Percentiles rank a stretch among this genome's conserved stretches.
phyloP scores from a whole-genome alignment of 2,113 vertebrate genomes.

The Passer domesticus region DNA sequence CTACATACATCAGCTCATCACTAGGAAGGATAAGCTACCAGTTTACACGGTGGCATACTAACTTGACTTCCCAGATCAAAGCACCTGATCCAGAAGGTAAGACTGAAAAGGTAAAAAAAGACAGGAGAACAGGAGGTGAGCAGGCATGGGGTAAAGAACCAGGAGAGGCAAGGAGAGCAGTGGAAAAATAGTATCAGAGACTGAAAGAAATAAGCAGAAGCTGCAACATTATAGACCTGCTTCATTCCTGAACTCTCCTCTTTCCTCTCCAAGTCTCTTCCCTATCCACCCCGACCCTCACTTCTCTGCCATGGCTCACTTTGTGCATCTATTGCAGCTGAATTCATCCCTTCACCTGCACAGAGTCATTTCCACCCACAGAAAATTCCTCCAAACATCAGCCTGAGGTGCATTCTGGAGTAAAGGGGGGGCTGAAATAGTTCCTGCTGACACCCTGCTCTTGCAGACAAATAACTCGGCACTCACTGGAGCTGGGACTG shows the following conservation, averaged over 20 bases:
- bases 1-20: rapidly evolving
- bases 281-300: background rate
- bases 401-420: background rate
- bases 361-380: background rate
- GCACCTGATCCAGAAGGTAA: background rate
- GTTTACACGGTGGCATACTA: background rate
- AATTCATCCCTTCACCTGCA: background rate
- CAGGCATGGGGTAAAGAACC: background rate
- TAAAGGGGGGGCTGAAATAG: background rate
- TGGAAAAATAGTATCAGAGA: background rate
- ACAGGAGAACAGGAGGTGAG: background rate
- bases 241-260: background rate
- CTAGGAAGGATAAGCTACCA: background rate
- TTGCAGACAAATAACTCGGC: background rate
- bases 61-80: background rate
- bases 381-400: background rate
- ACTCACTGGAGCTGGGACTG: background rate
- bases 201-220: background rate
- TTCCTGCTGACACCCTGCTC: background rate
- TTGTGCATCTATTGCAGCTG: background rate
- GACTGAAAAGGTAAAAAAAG: background rate
- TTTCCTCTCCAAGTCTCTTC: background rate
- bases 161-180: background rate
- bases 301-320: background rate
- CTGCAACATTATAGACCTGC: background rate